These are phyloP conservation scores for Otolemur crassicaudatus DNA, from an alignment of 2,797 vertebrate genomes.

Conservation along the genomic window DNA sequence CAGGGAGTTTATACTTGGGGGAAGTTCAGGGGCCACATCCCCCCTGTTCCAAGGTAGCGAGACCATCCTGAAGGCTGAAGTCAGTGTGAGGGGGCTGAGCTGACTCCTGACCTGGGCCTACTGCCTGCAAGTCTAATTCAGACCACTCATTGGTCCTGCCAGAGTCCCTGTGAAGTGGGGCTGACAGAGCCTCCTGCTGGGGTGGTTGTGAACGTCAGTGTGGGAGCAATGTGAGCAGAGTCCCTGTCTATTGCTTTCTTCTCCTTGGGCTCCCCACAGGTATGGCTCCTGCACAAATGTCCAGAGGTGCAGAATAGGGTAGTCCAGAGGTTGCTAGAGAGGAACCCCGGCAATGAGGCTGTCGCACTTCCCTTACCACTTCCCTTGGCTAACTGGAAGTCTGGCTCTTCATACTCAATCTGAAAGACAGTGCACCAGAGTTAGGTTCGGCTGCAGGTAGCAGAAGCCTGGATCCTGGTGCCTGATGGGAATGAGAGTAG, in stretches of 20 bases:
- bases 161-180: background rate
- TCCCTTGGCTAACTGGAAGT: background rate
- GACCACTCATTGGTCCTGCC: background rate
- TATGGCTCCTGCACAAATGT: background rate
- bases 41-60: background rate
- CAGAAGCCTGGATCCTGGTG: background rate
- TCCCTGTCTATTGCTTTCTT: background rate
- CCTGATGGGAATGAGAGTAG: background rate
- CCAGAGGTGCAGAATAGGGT: background rate
- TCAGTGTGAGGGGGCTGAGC: background rate
- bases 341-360: background rate
- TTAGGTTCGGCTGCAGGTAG: background rate
- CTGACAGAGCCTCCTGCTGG: background rate
- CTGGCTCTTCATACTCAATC: background rate
- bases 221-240: background rate
- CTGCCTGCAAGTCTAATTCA: no score
- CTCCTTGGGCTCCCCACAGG: background rate
- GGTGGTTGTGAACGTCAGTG: background rate
- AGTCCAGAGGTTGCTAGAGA: background rate
- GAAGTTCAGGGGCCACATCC: background rate
- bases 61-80: background rate
- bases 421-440: background rate
- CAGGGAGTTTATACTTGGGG: background rate
- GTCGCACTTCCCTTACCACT: no score
- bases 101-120: background rate